Base-by-base conservation (phyloP, 2,113 vertebrate genomes). In the Polyodon spathula region DNA sequence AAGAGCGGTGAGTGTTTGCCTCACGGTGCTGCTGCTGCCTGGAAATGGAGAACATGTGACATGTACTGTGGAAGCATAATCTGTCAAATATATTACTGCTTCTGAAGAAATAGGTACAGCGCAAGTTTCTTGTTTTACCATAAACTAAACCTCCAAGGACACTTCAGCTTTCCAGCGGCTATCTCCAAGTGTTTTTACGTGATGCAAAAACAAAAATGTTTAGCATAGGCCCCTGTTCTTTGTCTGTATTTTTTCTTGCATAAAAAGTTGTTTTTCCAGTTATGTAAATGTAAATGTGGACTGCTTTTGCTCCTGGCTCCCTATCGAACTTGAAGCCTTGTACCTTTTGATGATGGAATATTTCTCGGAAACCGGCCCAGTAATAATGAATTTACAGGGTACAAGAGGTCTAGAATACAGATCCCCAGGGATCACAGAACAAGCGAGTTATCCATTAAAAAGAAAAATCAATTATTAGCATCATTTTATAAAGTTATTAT, bases 1-100 rank as follows among this genome's bases (percentile, higher is more conserved):
- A 92, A 84, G 92, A 95, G 78, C 94, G 95, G 94, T 97, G 87
- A 80, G 78, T 58, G 37, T 37, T 46, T 37, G 53, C 50, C 38
- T 8, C 41, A n/a, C 9, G 55, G 5, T 10, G 16, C 60, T 74
- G 57, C 12, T 10, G 60, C 65, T 73, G 64, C 62, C 59, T 2
- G 61, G 66, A 70, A 71, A 81, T 81, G 75, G 79, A 73, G 66
- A 59, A 75, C 76, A 80, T 81, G 73, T 68, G 46, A 9, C 56
- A 40, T 41, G 37, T 27, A 6, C 55, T 11, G 56, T 62, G 64
- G 69, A 66, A 15, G 62, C 51, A 60, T 62, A 56, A 77, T 79
- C 76, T 72, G 69, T 67, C 69, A 76, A 79, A 71, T n/a, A n/a
- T n/a, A n/a, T n/a, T n/a, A n/a, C n/a, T n/a, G n/a, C n/a, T n/a